These are phyloP conservation scores for Acheta domesticus DNA, from an alignment of 2,888 invertebrate species.

Conservation along the genomic window DNA sequence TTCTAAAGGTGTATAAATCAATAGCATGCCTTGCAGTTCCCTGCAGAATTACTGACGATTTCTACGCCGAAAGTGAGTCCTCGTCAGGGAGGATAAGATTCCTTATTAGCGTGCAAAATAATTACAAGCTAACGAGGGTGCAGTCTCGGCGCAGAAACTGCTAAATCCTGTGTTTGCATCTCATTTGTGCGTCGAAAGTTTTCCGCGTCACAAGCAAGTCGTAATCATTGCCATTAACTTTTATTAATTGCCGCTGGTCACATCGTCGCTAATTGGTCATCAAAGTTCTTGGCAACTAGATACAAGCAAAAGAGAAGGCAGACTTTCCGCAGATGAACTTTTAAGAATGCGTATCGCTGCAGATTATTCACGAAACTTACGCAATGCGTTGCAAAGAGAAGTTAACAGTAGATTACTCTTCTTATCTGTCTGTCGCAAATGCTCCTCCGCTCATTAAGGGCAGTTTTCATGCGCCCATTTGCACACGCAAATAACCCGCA, in stretches of 20 bases:
- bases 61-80: neutral
- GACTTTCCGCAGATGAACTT: too few relatives aligned
- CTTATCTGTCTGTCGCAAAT: too few relatives aligned
- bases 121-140: neutral
- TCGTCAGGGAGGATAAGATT: neutral
- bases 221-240: neutral
- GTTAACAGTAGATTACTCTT: too few relatives aligned
- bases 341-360: too few relatives aligned
- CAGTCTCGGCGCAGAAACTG: neutral
- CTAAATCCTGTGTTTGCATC: neutral
- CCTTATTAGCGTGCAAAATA: constrained; percentile 1
- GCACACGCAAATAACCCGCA: too few relatives aligned
- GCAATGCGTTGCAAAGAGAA: too few relatives aligned
- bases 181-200: neutral
- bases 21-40: neutral
- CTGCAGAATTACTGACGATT: neutral
- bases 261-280: too few relatives aligned
- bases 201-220: constrained; percentile 1
- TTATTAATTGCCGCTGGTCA: constrained; percentile 3
- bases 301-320: too few relatives aligned
- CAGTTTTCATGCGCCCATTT: too few relatives aligned
- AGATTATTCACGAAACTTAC: too few relatives aligned
- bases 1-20: constrained; percentile 8
- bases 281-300: too few relatives aligned
- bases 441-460: too few relatives aligned